Percentiles rank a stretch among this genome's conserved stretches.
phyloP scores from a whole-genome alignment of 2,797 vertebrate genomes.

The Phrynocephalus vlangalii region DNA sequence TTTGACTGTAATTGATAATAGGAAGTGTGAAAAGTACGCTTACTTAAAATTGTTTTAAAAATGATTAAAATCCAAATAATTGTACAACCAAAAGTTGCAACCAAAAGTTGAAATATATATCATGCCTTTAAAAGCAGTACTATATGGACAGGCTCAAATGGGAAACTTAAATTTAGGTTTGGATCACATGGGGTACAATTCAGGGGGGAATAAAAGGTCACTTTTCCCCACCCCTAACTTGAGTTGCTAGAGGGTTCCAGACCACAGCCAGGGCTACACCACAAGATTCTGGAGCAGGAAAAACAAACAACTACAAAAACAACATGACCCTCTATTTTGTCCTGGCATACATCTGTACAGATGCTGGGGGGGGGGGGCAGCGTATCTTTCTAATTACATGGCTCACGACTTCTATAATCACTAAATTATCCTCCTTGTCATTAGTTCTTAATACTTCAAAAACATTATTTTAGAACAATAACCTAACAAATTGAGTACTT shows the following conservation, averaged over 20 bases:
- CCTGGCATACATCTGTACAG: no score
- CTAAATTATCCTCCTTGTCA: neutral
- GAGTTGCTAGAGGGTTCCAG: neutral
- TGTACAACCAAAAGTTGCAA: neutral
- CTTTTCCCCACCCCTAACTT: no score
- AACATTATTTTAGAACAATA: neutral
- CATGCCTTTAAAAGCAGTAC: neutral
- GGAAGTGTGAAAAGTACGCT: neutral
- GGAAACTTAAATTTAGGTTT: neutral
- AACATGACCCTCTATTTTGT: no score
- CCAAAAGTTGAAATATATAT: neutral
- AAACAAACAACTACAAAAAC: neutral
- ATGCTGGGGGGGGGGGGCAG: no score
- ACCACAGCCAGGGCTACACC: neutral
- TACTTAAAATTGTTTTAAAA: neutral
- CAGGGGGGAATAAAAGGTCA: neutral
- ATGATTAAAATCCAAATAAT: neutral
- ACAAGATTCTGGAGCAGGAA: neutral
- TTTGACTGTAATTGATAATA: neutral
- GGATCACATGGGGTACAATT: neutral
- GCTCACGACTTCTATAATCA: no score
- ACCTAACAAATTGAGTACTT: neutral
- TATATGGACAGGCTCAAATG: no score
- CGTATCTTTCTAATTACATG: no score
- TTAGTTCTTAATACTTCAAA: neutral